Evolutionary conservation across 2,113 vertebrate species (phyloP).

Genomic region (Brachirus orientalis): DNA sequence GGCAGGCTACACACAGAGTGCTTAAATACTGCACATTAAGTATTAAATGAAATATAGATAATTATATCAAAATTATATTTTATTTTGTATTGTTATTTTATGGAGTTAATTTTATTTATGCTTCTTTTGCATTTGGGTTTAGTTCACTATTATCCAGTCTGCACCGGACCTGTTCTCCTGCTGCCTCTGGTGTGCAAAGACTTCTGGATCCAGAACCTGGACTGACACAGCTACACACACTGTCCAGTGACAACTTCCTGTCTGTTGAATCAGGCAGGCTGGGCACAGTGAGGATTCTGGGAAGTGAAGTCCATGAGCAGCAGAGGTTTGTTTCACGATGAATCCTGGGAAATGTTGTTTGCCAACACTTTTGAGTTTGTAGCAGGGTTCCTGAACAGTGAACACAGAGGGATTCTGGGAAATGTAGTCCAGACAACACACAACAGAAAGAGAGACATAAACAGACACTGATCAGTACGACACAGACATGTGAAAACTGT

Average conservation of each 20-base stretch:
- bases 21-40: no score
- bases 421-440: slow-evolving; percentile 13
- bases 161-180: no score
- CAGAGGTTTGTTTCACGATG: neutral
- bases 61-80: no score
- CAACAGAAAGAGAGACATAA: neutral
- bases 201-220: no score
- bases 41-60: no score
- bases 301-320: slow-evolving; percentile 10
- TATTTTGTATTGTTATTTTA: no score
- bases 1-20: no score
- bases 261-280: neutral
- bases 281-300: slow-evolving; percentile 38
- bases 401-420: slow-evolving; percentile 31
- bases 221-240: slow-evolving; percentile 6
- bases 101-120: no score
- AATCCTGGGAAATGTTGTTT: slow-evolving; percentile 40
- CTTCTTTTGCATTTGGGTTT: no score
- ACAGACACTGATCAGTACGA: neutral
- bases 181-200: no score
- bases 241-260: no score
- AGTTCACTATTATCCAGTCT: no score
- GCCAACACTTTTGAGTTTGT: neutral
- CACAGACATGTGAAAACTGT: neutral
- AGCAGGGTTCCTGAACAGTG: neutral